Percentiles rank a stretch among this genome's conserved stretches.
Evolutionary conservation across 1,140 invertebrate species (phyloP).

Genomic region (Phortica variegata): DNA sequence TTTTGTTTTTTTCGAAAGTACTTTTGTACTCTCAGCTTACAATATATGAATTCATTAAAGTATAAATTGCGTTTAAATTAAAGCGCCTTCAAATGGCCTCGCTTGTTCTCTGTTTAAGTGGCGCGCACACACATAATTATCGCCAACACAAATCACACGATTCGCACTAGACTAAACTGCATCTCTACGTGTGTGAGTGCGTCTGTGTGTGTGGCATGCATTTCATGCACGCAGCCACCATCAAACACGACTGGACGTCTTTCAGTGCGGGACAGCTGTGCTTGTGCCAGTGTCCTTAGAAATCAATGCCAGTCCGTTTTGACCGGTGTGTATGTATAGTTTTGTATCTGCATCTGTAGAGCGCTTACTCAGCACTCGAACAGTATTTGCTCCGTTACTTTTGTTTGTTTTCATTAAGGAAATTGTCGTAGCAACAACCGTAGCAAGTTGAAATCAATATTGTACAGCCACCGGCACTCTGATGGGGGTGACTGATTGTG

Average conservation of each 20-base stretch:
- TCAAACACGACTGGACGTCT: constrained; percentile 4
- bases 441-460: constrained; percentile 55
- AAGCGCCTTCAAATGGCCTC: constrained; percentile 28
- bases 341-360: too few species aligned
- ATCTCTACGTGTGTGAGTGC: constrained; percentile 24
- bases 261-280: constrained; percentile 18
- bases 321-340: too few species aligned
- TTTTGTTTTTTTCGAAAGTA: constrained; percentile 54
- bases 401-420: constrained; percentile 55
- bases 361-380: too few species aligned
- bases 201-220: constrained; percentile 48
- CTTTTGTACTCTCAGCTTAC: constrained; percentile 7
- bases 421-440: constrained; percentile 54
- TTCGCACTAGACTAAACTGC: constrained; percentile 14
- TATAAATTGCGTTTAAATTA: constrained; percentile 55
- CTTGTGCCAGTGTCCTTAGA: constrained; percentile 22
- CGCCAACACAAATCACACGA: constrained; percentile 41
- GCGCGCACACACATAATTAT: constrained; percentile 44
- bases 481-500: constrained; percentile 53
- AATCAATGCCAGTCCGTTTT: too few species aligned
- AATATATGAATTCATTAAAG: constrained; percentile 52
- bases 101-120: constrained; percentile 17
- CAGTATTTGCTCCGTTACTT: constrained; percentile 24
- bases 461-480: constrained; percentile 49
- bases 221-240: constrained; percentile 34